These are phyloP conservation scores for Centropus unirufus DNA, from an alignment of 2,113 vertebrate genomes.

Conservation along the genomic window DNA sequence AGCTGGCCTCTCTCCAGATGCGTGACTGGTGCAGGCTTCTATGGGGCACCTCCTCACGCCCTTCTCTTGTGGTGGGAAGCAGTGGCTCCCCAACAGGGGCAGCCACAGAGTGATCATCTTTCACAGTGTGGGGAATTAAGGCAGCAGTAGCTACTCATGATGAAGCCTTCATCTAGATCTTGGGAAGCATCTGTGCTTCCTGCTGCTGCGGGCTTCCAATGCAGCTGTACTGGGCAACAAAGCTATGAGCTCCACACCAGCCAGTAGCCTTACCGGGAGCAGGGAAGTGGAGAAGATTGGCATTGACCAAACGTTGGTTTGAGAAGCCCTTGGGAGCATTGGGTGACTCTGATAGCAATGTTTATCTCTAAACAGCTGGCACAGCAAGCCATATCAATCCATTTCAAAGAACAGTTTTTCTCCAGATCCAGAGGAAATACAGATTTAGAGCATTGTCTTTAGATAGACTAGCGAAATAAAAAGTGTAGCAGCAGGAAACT, in stretches of 20 bases:
- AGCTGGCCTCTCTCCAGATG: not conserved
- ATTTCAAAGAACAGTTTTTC: not conserved
- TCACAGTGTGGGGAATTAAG: fast-evolving
- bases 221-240: not conserved
- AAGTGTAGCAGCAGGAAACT: not conserved
- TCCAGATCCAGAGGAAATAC: not conserved
- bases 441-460: not conserved
- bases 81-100: fast-evolving
- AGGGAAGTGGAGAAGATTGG: not conserved
- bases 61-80: not conserved
- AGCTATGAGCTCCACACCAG: not conserved
- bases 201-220: not conserved
- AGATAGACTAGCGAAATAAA: not conserved
- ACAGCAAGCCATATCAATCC: not conserved
- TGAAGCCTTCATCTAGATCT: not conserved
- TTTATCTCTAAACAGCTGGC: not conserved
- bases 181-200: slow-evolving; percentile 46
- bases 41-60: not conserved
- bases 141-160: fast-evolving
- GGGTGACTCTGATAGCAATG: not conserved
- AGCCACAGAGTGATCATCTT: fast-evolving
- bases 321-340: not conserved
- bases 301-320: not conserved
- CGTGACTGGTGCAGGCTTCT: fast-evolving
- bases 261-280: not conserved